Percentiles rank a stretch among this genome's conserved stretches.
Conservation (phyloP, 2,888 invertebrate species). For the Exephanes ischioxanthus region DNA sequence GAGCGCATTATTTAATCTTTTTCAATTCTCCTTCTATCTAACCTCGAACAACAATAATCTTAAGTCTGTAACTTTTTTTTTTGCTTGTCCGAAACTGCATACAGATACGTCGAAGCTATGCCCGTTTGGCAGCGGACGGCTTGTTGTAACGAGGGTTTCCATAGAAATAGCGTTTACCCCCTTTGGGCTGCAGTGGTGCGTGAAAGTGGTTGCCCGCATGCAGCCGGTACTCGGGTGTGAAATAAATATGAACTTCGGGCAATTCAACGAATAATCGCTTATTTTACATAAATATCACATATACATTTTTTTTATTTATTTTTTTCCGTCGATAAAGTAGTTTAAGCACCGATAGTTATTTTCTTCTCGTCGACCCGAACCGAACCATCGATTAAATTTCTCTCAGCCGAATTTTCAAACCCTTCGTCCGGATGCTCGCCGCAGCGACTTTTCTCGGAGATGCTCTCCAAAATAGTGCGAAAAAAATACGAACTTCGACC, state of each 20-base stretch:
- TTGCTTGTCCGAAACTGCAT: neutral
- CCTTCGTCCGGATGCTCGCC: neutral
- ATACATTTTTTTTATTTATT: neutral
- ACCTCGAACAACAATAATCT: neutral
- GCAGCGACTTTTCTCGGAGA: constrained; percentile 23
- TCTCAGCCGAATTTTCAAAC: neutral
- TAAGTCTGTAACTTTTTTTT: neutral
- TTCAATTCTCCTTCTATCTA: neutral
- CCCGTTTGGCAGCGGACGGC: neutral
- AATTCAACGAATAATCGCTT: neutral
- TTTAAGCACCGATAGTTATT: neutral
- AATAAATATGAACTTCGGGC: neutral
- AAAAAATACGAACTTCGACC: too few relatives aligned
- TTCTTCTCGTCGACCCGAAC: constrained; percentile 12
- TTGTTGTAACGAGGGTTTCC: constrained; percentile 51
- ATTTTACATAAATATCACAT: neutral
- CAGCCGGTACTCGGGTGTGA: neutral
- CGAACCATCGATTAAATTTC: constrained; percentile 9
- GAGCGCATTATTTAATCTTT: constrained; percentile 56
- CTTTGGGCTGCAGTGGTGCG: constrained; percentile 32
- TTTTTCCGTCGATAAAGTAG: neutral
- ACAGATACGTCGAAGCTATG: neutral
- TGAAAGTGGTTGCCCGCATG: constrained; percentile 2
- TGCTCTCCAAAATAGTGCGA: constrained; percentile 46
- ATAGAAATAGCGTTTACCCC: constrained; percentile 58